Conservation (phyloP, 2,888 invertebrate genomes). For the Conops quadrifasciatus region DNA sequence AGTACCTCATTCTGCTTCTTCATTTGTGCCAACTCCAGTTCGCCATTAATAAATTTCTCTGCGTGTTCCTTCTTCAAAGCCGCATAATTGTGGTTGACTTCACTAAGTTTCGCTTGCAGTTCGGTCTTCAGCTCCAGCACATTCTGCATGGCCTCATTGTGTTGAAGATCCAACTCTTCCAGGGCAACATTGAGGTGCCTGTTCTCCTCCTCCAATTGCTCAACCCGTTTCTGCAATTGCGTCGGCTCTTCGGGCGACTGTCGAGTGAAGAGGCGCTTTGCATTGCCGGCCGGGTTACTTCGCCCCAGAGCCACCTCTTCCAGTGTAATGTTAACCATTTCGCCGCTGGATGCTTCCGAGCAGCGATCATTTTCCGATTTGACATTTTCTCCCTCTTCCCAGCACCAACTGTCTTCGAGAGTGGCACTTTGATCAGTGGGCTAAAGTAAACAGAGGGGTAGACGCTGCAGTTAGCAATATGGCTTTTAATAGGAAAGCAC, state of each 20-base stretch:
- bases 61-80: conserved; percentile 49
- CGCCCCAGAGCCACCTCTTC: conserved; percentile 47
- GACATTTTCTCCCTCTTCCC: conserved; percentile 63
- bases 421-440: conserved; percentile 50
- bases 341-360: conserved; percentile 49
- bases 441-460: conserved; percentile 43
- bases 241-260: conserved; percentile 31
- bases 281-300: neutral
- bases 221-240: conserved; percentile 65
- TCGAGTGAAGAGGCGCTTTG: neutral
- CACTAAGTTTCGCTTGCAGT: conserved; percentile 68
- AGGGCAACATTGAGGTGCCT: conserved; percentile 68
- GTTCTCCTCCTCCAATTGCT: conserved; percentile 65
- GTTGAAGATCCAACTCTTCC: conserved; percentile 78
- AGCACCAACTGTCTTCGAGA: conserved; percentile 65
- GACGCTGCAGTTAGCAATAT: neutral
- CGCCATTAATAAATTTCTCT: conserved; percentile 51
- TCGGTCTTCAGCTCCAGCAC: conserved; percentile 68
- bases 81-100: conserved; percentile 65
- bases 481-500: too few relatives aligned
- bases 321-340: conserved; percentile 53
- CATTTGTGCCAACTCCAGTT: conserved; percentile 51
- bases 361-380: conserved; percentile 52
- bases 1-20: conserved; percentile 49
- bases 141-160: conserved; percentile 74